phyloP scores from a whole-genome alignment of 1,140 invertebrate genomes.

The Cylas formicarius region DNA sequence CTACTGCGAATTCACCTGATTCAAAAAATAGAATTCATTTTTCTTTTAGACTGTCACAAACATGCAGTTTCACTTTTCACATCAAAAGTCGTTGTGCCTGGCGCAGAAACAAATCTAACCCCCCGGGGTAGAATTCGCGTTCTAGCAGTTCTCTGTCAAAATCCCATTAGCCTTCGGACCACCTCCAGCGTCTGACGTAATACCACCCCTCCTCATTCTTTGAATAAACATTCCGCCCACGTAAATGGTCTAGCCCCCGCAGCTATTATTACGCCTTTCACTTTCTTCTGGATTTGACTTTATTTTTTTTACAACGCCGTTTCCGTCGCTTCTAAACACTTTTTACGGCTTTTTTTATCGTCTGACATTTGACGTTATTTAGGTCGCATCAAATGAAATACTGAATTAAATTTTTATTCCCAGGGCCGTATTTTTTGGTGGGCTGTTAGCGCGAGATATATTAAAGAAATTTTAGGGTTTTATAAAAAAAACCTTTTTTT shows the following conservation, averaged over 20 bases:
- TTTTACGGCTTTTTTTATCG: conserved; percentile 18
- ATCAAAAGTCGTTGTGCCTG: too few relatives aligned
- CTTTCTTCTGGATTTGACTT: conserved; percentile 27
- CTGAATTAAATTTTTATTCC: conserved; percentile 14
- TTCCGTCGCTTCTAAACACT: conserved; percentile 19
- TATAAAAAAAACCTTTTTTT: conserved; percentile 10
- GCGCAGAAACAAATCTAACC: conserved; percentile 10
- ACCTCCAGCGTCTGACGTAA: conserved; percentile 10
- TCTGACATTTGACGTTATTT: conserved; percentile 10
- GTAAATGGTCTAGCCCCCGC: conserved; percentile 8
- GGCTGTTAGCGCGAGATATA: conserved; percentile 10
- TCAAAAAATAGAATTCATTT: too few relatives aligned
- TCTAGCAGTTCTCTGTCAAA: conserved; percentile 10
- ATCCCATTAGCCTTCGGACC: conserved; percentile 20
- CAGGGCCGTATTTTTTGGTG: conserved; percentile 6
- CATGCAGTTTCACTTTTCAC: too few relatives aligned
- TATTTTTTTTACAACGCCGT: conserved; percentile 27
- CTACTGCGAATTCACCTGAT: too few relatives aligned
- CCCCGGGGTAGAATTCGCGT: conserved; percentile 8
- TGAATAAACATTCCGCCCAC: conserved; percentile 15
- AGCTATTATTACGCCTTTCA: conserved; percentile 25
- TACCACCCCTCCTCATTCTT: conserved; percentile 10
- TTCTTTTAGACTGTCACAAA: too few relatives aligned
- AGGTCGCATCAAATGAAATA: conserved; percentile 4
- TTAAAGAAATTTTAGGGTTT: conserved; percentile 9